phyloP scores from a whole-genome alignment of 2,888 invertebrate species.

The Chamaedrilus cognettii region DNA sequence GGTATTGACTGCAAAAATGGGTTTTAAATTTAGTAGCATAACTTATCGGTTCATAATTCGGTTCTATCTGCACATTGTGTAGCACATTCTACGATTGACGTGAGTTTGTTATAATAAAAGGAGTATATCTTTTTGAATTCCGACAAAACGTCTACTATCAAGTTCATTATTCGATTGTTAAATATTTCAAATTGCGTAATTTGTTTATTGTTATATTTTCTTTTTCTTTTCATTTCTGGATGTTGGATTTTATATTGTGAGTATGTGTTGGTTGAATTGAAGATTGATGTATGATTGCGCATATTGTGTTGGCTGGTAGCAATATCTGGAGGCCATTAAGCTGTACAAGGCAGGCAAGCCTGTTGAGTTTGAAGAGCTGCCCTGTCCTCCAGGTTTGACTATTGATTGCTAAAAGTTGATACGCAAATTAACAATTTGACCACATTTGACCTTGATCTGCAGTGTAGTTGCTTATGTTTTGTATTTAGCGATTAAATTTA shows the following conservation, averaged over 20 bases:
- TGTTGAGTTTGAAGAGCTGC: slow-evolving; percentile 78
- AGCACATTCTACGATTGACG: not conserved
- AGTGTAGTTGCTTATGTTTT: not conserved
- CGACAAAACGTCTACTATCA: too few relatives aligned
- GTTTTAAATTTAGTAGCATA: too few relatives aligned
- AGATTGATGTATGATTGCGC: not conserved
- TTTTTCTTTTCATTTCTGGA: not conserved
- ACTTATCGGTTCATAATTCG: too few relatives aligned
- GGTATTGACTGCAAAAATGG: slow-evolving; percentile 37
- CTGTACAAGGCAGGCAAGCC: slow-evolving; percentile 75
- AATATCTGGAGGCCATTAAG: slow-evolving; percentile 86
- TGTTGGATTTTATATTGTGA: not conserved
- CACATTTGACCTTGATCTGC: slow-evolving; percentile 6
- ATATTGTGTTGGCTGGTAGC: slow-evolving; percentile 61
- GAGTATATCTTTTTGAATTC: too few relatives aligned
- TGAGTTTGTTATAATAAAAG: not conserved
- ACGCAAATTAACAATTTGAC: too few relatives aligned
- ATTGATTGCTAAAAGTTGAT: too few relatives aligned
- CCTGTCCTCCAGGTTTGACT: slow-evolving; percentile 71
- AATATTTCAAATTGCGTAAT: too few relatives aligned
- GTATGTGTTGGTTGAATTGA: not conserved
- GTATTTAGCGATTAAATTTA: not conserved
- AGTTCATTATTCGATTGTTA: too few relatives aligned
- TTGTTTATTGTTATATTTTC: too few relatives aligned
- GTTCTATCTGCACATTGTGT: too few relatives aligned